Evolutionary conservation across 2,888 invertebrate genomes (phyloP).

Genomic region (Lamproptera curius): DNA sequence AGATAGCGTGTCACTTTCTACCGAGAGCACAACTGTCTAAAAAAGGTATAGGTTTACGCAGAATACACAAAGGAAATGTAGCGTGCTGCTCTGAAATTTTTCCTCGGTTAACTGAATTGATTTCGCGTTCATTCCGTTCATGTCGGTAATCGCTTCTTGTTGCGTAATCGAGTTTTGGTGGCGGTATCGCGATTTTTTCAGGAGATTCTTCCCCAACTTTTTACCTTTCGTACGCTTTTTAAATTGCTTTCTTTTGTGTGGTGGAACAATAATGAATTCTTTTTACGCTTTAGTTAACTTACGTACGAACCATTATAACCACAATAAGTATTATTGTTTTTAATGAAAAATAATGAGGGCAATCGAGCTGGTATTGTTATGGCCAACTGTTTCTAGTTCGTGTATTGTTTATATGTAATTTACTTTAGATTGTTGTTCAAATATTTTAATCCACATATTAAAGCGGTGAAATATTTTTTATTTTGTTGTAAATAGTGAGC

Average conservation of each 20-base stretch:
- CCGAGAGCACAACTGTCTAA: too few species aligned
- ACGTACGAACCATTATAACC: not conserved
- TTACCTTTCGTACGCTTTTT: constrained; percentile 13
- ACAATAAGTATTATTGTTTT: too few species aligned
- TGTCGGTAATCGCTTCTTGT: constrained; percentile 46
- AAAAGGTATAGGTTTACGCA: too few species aligned
- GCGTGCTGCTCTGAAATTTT: constrained; percentile 32
- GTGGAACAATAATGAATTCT: not conserved
- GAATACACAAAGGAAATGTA: constrained; percentile 32
- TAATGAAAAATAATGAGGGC: too few species aligned
- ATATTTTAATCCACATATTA: too few species aligned
- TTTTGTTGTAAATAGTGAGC: too few species aligned
- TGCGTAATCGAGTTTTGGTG: constrained; percentile 33
- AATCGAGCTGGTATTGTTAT: too few species aligned
- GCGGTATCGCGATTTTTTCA: constrained; percentile 10
- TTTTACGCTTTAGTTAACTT: not conserved
- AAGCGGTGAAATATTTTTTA: too few species aligned
- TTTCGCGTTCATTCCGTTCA: constrained; percentile 57
- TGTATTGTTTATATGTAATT: too few species aligned
- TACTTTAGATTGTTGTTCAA: too few species aligned
- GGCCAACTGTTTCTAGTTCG: too few species aligned
- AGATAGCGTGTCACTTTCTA: too few species aligned
- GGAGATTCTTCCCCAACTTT: not conserved
- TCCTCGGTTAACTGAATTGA: constrained; percentile 62
- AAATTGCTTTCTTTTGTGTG: constrained; percentile 7